Evolutionary conservation across 1,140 invertebrate genomes (phyloP), one percentile per base, ranked within the genome.

Genomic region (Papilio aristodemus): DNA sequence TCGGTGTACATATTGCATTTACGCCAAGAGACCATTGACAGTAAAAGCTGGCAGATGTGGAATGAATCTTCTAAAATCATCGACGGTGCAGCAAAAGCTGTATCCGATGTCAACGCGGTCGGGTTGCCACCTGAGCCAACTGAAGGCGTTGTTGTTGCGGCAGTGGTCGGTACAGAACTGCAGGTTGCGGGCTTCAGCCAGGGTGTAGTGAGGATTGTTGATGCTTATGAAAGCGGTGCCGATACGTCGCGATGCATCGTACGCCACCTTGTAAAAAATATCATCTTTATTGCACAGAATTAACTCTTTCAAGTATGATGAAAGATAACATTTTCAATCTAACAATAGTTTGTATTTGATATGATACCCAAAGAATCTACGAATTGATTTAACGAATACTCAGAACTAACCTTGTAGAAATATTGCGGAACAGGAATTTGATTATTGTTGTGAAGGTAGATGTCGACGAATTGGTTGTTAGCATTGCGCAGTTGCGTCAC

Each of bases 71-170:
- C 93, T 86, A 78, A 95, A 93, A 25, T 95, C 93, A 43, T 89
- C 80, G 10, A 95, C 89, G 10, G 91, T 90, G 80, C 95, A 96
- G 67, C 94, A 94, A 77, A 95, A 95, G 7, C 93, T 93, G 77
- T 93, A 93, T 0, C 95, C 95, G 2, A 91, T 75, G 32, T 83
- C 87, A 37, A 94, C 92, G 95, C 93, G 88, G 10, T 89, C 85
- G 5, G 78, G 76, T 39, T 85, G 77, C 91, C 91, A 92, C 13
- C 74, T 75, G 46, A 92, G 60, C 94, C 93, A 94, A 63, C 77
- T 84, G 59, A 94, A 86, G 82, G 93, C 93, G 8, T 73, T 72
- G 68, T 94, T 92, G 71, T 86, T 86, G 14, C 84, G 76, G 46
- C 92, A 92, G 1, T 93, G 83, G 83, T 94, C 93, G 0, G 85